These are phyloP conservation scores for Myiagra hebetior DNA, from an alignment of 2,113 vertebrate genomes.

Conservation along the genomic window DNA sequence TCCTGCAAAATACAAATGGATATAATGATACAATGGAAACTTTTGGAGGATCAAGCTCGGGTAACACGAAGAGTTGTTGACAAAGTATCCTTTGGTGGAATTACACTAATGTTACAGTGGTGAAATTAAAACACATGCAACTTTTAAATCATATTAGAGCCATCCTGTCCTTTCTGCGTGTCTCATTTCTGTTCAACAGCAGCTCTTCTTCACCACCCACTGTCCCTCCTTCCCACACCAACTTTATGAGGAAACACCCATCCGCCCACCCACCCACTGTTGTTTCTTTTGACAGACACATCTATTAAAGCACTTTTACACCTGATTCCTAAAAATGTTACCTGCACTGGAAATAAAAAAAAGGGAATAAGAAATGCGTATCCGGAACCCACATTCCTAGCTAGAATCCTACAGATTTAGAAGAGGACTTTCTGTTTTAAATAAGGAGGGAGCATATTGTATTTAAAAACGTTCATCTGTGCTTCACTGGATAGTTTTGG, in stretches of 20 bases:
- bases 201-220: fast-evolving
- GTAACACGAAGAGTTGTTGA: not conserved
- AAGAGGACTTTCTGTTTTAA: not conserved
- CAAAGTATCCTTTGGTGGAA: not conserved
- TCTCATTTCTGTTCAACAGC: not conserved
- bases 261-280: not conserved
- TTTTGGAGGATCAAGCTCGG: not conserved
- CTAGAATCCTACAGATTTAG: not conserved
- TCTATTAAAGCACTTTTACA: not conserved
- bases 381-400: not conserved
- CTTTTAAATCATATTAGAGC: not conserved
- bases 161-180: not conserved
- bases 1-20: not conserved
- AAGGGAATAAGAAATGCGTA: not conserved
- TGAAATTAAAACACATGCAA: not conserved
- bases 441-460: not conserved
- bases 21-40: not conserved
- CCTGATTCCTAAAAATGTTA: not conserved
- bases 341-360: not conserved
- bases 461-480: fast-evolving
- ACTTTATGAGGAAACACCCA: not conserved
- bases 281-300: not conserved
- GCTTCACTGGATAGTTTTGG: not conserved
- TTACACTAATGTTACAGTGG: not conserved
- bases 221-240: too few species aligned